Conservation (phyloP, 2,888 invertebrate species). For the Pheosia gnoma region DNA sequence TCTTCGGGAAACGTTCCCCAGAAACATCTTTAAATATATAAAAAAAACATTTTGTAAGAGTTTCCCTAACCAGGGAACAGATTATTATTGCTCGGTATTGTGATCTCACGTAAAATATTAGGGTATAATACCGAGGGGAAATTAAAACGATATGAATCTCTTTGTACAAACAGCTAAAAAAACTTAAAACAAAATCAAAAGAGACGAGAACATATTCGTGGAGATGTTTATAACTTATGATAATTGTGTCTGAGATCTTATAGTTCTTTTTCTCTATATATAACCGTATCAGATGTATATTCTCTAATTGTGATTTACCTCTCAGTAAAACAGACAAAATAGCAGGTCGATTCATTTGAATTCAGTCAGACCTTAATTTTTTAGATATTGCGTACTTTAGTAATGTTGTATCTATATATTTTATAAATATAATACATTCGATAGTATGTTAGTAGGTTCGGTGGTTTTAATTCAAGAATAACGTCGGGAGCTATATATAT, state of each 20-base stretch:
- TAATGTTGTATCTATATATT: no score
- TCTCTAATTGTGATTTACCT: no score
- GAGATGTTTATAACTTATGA: slow-evolving; percentile 12
- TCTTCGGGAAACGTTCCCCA: slow-evolving; percentile 55
- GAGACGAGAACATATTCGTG: slow-evolving; percentile 8
- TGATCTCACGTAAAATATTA: slow-evolving; percentile 69
- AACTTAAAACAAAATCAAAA: slow-evolving; percentile 16
- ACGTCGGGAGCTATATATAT: no score
- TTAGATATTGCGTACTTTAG: no score
- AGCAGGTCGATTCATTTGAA: no score
- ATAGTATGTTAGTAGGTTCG: no score
- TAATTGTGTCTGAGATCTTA: slow-evolving; percentile 2
- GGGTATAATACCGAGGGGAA: slow-evolving; percentile 68
- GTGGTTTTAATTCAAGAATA: no score
- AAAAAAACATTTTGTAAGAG: slow-evolving; percentile 51
- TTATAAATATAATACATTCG: no score
- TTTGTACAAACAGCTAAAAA: slow-evolving; percentile 51
- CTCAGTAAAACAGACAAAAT: not conserved
- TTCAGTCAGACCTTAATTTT: no score
- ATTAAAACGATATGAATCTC: slow-evolving; percentile 66
- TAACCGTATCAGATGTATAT: no score
- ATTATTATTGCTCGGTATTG: slow-evolving; percentile 60
- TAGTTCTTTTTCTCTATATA: not conserved
- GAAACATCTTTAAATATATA: slow-evolving; percentile 54
- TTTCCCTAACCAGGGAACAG: slow-evolving; percentile 53